These are phyloP conservation scores for Megaptera novaeangliae DNA, from an alignment of 2,113 vertebrate species.

Conservation along the genomic window DNA sequence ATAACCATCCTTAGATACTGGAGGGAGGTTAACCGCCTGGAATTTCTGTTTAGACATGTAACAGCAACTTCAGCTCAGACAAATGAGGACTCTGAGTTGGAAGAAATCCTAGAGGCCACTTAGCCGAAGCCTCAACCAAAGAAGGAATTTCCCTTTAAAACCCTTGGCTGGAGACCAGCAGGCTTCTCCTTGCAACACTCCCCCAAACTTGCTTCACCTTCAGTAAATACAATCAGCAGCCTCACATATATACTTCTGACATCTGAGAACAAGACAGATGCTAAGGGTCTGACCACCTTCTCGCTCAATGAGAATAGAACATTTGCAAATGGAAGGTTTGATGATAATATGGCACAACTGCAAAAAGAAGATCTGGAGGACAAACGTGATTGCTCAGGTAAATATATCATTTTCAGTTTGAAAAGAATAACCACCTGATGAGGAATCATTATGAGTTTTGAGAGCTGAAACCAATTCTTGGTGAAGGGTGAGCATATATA, in stretches of 20 bases:
- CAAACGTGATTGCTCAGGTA: neutral
- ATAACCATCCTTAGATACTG: neutral
- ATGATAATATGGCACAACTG: neutral
- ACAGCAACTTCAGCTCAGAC: neutral
- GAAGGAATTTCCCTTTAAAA: neutral
- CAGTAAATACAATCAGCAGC: neutral
- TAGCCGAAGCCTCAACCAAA: neutral
- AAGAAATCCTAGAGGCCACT: neutral
- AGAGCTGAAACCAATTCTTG: neutral
- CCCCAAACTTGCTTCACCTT: neutral
- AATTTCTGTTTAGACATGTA: neutral
- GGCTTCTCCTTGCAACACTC: neutral
- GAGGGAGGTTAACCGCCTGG: neutral
- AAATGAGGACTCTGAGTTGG: neutral
- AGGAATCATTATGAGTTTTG: neutral
- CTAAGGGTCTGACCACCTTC: neutral
- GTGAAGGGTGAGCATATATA: neutral
- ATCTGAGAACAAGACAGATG: neutral
- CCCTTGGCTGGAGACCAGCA: neutral
- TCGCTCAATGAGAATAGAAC: neutral
- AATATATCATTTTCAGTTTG: neutral
- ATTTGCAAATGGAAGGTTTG: neutral
- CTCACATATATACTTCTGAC: neutral
- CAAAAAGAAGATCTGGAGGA: neutral
- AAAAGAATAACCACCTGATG: neutral